phyloP scores from a whole-genome alignment of 2,888 invertebrate species.

The Chamaedrilus cognettii region DNA sequence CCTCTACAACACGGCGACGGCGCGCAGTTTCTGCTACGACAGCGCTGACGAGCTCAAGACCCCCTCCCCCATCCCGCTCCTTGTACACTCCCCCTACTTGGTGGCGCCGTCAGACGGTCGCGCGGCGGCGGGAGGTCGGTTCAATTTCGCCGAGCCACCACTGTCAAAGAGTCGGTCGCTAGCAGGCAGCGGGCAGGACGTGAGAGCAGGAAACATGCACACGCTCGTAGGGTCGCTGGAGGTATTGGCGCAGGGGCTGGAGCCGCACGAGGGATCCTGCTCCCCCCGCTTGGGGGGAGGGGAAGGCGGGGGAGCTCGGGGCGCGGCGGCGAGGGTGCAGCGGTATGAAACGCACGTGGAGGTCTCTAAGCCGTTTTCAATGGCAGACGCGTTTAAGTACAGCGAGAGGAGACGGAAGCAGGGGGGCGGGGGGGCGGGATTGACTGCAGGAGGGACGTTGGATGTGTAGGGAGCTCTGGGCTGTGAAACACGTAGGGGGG shows the following conservation, averaged over 20 bases:
- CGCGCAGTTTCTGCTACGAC: slow-evolving; percentile 56
- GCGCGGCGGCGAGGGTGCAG: slow-evolving; percentile 10
- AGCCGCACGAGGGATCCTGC: background rate
- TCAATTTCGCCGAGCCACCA: background rate
- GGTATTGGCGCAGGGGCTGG: background rate
- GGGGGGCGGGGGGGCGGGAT: slow-evolving; percentile 16
- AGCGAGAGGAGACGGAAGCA: slow-evolving; percentile 87
- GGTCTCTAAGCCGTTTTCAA: slow-evolving; percentile 95
- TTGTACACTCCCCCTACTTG: background rate
- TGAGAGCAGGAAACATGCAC: background rate
- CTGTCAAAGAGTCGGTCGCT: background rate
- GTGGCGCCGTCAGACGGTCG: background rate
- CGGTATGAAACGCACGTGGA: slow-evolving; percentile 69
- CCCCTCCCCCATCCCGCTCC: slow-evolving; percentile 5
- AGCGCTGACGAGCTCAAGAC: slow-evolving; percentile 46
- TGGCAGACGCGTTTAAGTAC: slow-evolving; percentile 97
- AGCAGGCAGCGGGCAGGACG: too few species aligned
- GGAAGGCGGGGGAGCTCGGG: background rate
- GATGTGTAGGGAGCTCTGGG: too few species aligned
- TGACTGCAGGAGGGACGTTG: too few species aligned
- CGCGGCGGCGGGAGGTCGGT: background rate
- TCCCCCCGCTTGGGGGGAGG: background rate
- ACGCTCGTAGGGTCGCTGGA: background rate
- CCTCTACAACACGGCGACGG: slow-evolving; percentile 42
- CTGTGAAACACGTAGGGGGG: too few species aligned